Base-by-base conservation (phyloP, 1,140 invertebrate genomes). In the Cryptotermes secundus region DNA sequence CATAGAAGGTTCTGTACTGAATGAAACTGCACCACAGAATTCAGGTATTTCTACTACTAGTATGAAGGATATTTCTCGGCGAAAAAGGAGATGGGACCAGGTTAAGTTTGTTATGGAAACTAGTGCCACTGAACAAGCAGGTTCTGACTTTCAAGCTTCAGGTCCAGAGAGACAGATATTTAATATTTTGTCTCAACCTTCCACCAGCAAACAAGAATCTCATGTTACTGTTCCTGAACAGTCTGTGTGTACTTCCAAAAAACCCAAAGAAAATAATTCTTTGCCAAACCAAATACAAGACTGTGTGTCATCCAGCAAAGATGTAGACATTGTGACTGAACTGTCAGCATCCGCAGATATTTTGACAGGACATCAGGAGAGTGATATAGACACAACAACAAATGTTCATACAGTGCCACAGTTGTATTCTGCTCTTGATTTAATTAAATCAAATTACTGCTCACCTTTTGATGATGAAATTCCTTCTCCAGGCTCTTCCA, bases 41-140 rank as follows among this genome's bases (percentile, higher is more conserved):
- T 82, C 81, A 34, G 81, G 81, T 12, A 82, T 82, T 82, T 82
- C 81, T 45, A 82, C 81, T 34, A 82, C 81, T 49, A 49, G 81
- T 82, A n/a, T 38, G 53, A 34, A 49, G 38, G 81, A 82, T 49
- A 31, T 34, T 45, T 31, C 59, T n/a, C n/a, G 16, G n/a, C 59
- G 14, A 72, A 72, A 14, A 31, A 72, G 1, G 12, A 6, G 16
- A 12, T 72, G 59, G 59, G 59, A 31, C 31, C 59, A 72, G 59
- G 59, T n/a, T 72, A 72, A 72, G 14, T 9, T 14, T 72, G 59
- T 7, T n/a, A n/a, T 26, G n/a, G 59, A 72, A 72, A 72, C 7
- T 14, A 3, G 9, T 1, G 26, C 59, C 10, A 7, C 31, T 31
- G 9, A 72, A 72, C 59, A 72, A 72, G 42, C 38, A 35, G 36